These are phyloP conservation scores for Leptinotarsa lineolata DNA, from an alignment of 1,140 invertebrate genomes.

Conservation along the genomic window DNA sequence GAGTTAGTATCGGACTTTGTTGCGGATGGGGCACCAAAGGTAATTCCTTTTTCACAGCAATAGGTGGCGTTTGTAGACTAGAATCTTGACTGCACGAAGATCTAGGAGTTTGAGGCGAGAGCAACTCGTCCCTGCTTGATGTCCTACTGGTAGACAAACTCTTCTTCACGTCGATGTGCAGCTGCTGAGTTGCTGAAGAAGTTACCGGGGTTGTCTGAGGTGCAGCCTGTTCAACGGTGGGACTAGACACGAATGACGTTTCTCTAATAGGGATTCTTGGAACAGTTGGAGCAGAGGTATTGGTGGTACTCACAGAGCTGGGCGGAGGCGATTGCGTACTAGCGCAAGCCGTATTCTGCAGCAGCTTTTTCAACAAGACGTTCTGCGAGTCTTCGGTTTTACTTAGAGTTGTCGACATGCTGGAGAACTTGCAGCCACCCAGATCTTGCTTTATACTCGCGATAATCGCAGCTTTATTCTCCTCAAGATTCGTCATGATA, in stretches of 20 bases:
- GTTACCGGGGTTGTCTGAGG: conserved; percentile 28
- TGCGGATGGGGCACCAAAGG: conserved; percentile 26
- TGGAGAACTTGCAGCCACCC: conserved; percentile 50
- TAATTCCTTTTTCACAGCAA: conserved; percentile 50
- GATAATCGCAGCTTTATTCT: conserved; percentile 27
- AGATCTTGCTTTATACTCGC: conserved; percentile 53
- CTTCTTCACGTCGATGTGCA: conserved; percentile 54
- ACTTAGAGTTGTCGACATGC: conserved; percentile 38
- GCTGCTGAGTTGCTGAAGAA: conserved; percentile 41
- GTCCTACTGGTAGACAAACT: conserved; percentile 50
- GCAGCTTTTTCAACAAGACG: conserved; percentile 84
- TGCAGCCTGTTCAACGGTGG: conserved; percentile 38
- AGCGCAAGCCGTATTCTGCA: conserved; percentile 81
- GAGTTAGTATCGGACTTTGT: conserved; percentile 52
- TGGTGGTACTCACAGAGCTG: conserved; percentile 54
- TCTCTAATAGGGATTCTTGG: conserved; percentile 58
- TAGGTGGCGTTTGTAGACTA: conserved; percentile 52
- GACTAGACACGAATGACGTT: conserved; percentile 62
- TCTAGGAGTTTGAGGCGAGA: conserved; percentile 54
- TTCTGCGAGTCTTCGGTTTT: conserved; percentile 82
- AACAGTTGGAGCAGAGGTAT: conserved; percentile 64
- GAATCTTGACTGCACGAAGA: conserved; percentile 54
- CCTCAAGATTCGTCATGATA: conserved; percentile 20
- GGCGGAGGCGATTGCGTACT: conserved; percentile 59
- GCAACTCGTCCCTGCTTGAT: conserved; percentile 53